Evolutionary conservation across 2,888 invertebrate species (phyloP).

Genomic region (Dusona sp.): DNA sequence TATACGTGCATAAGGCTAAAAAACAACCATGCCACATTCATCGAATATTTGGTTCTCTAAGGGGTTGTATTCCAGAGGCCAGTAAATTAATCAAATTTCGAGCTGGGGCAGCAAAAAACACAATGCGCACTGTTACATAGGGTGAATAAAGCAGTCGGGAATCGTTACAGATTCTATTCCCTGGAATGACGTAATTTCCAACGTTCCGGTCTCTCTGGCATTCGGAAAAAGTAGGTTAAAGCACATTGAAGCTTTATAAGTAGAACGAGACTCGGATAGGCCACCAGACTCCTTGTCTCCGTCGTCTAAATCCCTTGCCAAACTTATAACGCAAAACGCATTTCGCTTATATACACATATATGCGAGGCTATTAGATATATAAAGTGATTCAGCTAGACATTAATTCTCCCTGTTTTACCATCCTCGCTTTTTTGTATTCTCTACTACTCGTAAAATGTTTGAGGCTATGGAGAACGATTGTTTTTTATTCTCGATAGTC

Average conservation of each 20-base stretch:
- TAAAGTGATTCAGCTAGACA: conserved; percentile 16
- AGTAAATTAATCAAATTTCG: background rate
- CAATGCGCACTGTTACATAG: background rate
- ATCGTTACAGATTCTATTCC: background rate
- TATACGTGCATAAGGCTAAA: too few relatives aligned
- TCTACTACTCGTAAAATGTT: conserved; percentile 1
- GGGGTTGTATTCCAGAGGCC: background rate
- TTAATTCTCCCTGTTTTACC: conserved; percentile 15
- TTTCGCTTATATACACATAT: background rate
- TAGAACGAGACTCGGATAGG: conserved; percentile 35
- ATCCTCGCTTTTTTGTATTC: conserved; percentile 1
- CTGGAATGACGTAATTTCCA: conserved; percentile 30
- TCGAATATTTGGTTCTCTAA: too few relatives aligned
- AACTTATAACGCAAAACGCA: conserved; percentile 47
- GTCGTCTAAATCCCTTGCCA: conserved; percentile 55
- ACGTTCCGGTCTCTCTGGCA: conserved; percentile 41
- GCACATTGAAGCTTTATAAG: conserved; percentile 38
- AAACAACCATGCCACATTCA: too few relatives aligned
- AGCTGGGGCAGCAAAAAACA: background rate
- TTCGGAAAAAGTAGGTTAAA: conserved; percentile 65
- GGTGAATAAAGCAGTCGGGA: background rate
- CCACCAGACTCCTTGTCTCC: conserved; percentile 51
- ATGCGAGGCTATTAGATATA: background rate
- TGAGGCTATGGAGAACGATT: background rate
- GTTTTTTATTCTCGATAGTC: background rate